Evolutionary conservation across 2,888 invertebrate species (phyloP).

Genomic region (Aphodius sticticus): DNA sequence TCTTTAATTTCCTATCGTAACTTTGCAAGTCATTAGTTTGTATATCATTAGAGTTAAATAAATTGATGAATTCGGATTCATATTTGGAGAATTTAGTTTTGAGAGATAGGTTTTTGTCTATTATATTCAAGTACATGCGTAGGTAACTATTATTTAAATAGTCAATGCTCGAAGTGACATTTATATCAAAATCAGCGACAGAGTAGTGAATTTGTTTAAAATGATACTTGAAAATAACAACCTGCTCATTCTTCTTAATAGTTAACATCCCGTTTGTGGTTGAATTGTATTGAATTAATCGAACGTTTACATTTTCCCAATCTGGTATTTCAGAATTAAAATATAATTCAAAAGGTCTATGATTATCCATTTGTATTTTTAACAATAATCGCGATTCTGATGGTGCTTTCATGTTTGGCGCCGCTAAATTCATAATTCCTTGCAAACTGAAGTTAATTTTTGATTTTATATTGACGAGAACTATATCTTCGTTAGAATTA

Average conservation of each 20-base stretch:
- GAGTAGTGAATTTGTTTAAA: background rate
- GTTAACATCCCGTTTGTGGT: background rate
- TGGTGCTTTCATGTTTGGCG: background rate
- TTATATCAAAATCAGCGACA: constrained; percentile 7
- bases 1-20: background rate
- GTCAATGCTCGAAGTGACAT: background rate
- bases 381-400: background rate
- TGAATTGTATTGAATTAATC: background rate
- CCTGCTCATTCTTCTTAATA: background rate
- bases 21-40: background rate
- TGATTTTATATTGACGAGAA: background rate
- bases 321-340: background rate
- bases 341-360: constrained; percentile 13
- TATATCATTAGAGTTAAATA: background rate
- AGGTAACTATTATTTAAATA: background rate
- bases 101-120: background rate
- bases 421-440: background rate
- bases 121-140: background rate
- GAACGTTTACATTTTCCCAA: constrained; percentile 8
- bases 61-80: background rate
- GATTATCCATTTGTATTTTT: constrained; percentile 12
- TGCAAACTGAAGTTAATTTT: background rate
- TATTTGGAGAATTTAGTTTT: background rate
- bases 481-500: constrained; percentile 6
- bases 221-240: background rate